Conservation (phyloP, 2,113 vertebrate genomes). For the Thymallus thymallus region DNA sequence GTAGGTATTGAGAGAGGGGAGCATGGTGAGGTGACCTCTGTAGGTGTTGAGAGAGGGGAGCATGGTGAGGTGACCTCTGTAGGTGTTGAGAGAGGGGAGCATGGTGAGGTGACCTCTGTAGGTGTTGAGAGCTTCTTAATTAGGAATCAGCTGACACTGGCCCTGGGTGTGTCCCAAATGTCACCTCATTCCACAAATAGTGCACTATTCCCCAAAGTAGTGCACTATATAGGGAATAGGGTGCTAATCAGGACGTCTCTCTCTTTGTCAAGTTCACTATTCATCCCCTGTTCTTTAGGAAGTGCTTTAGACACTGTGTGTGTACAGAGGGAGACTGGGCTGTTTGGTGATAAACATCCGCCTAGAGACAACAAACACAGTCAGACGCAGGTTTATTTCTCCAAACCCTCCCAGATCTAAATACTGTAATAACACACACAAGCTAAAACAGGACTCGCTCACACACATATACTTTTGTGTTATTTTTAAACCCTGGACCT, state of each 20-base stretch:
- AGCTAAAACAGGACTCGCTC: slow-evolving; percentile 50
- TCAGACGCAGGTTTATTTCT: background rate
- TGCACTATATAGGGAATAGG: too few species aligned
- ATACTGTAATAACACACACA: slow-evolving; percentile 30
- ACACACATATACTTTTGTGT: slow-evolving; percentile 20
- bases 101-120: too few species aligned
- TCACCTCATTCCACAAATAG: slow-evolving; percentile 18
- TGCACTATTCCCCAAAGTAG: too few species aligned
- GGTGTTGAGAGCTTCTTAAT: slow-evolving; percentile 17
- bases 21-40: slow-evolving; percentile 10
- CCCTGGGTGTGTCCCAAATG: slow-evolving; percentile 17
- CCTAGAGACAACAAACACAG: background rate
- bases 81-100: too few species aligned
- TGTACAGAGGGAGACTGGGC: slow-evolving; percentile 33
- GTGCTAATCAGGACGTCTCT: too few species aligned
- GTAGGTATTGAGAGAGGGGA: too few species aligned
- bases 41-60: slow-evolving; percentile 24
- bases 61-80: slow-evolving; percentile 13
- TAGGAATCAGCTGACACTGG: slow-evolving; percentile 36
- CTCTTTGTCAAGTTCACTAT: slow-evolving; percentile 11
- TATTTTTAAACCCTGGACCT: background rate
- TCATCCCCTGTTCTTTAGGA: slow-evolving; percentile 13
- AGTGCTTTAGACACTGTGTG: slow-evolving; percentile 46
- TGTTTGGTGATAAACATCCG: slow-evolving; percentile 40
- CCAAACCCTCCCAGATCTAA: slow-evolving; percentile 14